Evolutionary conservation across 2,888 invertebrate genomes (phyloP), one percentile per base, ranked within the genome.

Genomic region (Callimorpha dominula): DNA sequence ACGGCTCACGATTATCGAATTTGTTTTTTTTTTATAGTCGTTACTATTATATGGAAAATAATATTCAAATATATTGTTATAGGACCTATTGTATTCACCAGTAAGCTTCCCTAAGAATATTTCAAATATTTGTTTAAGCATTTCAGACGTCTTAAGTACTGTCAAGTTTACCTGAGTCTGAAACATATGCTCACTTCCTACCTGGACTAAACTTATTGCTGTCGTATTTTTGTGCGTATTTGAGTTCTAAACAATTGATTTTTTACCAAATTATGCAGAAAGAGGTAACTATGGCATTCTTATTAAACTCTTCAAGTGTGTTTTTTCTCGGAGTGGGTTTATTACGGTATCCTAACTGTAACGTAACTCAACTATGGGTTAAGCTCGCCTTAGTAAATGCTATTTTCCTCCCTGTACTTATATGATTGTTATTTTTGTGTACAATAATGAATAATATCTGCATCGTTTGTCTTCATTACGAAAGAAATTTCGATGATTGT

Each of bases 1-100:
- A 77, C 73, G 65, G 72, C 68, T 74, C 15, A 66, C 54, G 52
- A 75, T 79, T 69, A 72, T 71, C 43, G 20, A 8, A 46, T 46
- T 46, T 46, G 43, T 46, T 3, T 46, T 1, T 31, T 46, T 46
- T 46, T 46, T 46, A 9, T 46, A 46, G 43, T 46, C 43, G 31
- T 46, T 46, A 46, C 43, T 9, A 46, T 46, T 46, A 46, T 8
- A 46, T 46, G 43, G 43, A 43, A 6, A 8, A 46, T 46, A 46
- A 8, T 46, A 46, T 46, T 46, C 2, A 31, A 31, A 31, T 31
- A 31, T 31, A 31, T 31, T 31, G 31, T 31, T 31, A 31, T 31
- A 2, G 31, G 31, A 31, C 31, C 31, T 31, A 31, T 2, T 31
- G 31, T 31, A 31, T 31, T 31, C 43, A 8, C 43, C 9, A 46